phyloP scores from a whole-genome alignment of 2,888 invertebrate genomes.

The Phytoseiulus persimilis region DNA sequence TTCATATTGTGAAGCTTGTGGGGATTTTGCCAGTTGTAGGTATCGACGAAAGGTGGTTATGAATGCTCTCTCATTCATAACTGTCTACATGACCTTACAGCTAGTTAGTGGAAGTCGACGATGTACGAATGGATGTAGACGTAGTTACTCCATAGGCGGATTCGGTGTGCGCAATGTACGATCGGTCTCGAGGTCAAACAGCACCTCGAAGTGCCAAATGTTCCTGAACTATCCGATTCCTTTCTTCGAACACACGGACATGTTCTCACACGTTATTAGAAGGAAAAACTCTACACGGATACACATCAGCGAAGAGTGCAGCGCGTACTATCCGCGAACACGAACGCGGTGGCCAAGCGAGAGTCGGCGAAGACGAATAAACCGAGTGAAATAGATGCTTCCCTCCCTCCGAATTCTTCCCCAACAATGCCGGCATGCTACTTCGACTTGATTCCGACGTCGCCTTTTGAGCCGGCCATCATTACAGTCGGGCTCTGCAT shows the following conservation, averaged over 20 bases:
- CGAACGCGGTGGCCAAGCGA: not conserved
- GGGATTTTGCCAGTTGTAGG: not conserved
- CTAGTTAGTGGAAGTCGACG: not conserved
- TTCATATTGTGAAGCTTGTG: not conserved
- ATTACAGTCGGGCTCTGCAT: not conserved
- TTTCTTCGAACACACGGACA: not conserved
- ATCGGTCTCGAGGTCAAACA: not conserved
- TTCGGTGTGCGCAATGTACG: not conserved
- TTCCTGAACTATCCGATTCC: not conserved
- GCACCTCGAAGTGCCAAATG: constrained; percentile 30
- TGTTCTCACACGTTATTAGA: not conserved
- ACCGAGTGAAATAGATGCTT: not conserved
- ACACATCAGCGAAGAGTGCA: not conserved
- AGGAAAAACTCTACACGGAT: not conserved
- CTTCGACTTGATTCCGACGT: not conserved
- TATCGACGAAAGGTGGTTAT: not conserved
- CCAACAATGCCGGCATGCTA: not conserved
- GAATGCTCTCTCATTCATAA: not conserved
- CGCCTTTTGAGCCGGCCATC: not conserved
- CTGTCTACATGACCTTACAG: not conserved
- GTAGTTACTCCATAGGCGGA: too few species aligned
- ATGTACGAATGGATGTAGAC: not conserved
- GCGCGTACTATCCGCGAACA: not conserved
- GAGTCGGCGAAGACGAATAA: not conserved
- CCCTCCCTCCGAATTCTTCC: not conserved